Conservation (phyloP, 2,888 invertebrate genomes). For the Physocephala rufipes region DNA sequence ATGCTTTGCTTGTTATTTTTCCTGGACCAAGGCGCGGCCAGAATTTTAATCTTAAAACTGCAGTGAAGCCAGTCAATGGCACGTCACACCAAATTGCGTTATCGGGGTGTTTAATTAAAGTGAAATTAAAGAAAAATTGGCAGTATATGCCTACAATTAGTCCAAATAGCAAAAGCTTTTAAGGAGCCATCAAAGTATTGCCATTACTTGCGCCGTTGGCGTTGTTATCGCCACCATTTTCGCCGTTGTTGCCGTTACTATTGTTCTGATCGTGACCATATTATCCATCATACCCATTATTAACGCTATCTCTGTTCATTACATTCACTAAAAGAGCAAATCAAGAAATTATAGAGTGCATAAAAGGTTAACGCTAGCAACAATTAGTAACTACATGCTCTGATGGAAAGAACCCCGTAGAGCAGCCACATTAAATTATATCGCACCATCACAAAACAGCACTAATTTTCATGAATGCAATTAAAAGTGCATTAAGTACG, state of each 20-base stretch:
- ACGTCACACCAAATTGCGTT: background rate
- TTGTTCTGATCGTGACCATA: too few species aligned
- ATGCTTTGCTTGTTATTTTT: too few species aligned
- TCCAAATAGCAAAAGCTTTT: constrained; percentile 32
- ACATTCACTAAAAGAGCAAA: background rate
- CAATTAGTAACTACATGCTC: background rate
- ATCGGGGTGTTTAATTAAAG: constrained; percentile 25
- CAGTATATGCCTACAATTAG: constrained; percentile 30
- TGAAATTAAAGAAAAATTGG: constrained; percentile 22
- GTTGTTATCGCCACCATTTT: too few species aligned
- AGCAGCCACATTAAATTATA: constrained; percentile 3
- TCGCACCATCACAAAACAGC: constrained; percentile 11
- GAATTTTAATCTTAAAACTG: too few species aligned
- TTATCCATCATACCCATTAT: too few species aligned
- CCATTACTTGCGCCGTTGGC: background rate
- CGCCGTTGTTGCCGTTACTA: too few species aligned
- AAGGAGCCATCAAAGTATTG: constrained; percentile 25
- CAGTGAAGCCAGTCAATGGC: background rate
- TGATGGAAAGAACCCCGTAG: background rate
- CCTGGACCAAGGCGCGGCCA: too few species aligned
- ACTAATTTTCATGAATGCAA: constrained; percentile 26
- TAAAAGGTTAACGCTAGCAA: background rate
- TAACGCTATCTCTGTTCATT: background rate
- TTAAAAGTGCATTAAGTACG: constrained; percentile 33
- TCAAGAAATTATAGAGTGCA: constrained; percentile 6